phyloP scores from a whole-genome alignment of 2,113 vertebrate species.

The Pao palembangensis region DNA sequence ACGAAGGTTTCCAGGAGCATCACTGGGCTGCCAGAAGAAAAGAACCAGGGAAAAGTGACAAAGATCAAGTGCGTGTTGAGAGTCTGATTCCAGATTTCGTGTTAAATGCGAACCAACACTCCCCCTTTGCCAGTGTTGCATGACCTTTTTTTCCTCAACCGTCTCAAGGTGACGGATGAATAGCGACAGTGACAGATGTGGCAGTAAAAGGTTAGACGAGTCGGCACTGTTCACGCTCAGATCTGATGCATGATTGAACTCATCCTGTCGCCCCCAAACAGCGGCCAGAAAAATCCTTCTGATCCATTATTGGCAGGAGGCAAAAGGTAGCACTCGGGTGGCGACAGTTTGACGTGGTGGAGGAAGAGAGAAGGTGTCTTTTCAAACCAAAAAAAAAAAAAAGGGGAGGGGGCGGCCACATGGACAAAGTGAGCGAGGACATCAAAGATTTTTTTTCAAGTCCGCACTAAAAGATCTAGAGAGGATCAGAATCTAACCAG shows the following conservation, averaged over 20 bases:
- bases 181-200: slow-evolving; percentile 21
- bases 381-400: background rate
- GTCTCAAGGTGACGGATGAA: slow-evolving; percentile 21
- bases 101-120: slow-evolving; percentile 33
- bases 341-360: no score
- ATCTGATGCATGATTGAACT: slow-evolving; percentile 7
- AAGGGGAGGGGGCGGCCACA: background rate
- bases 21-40: slow-evolving; percentile 63
- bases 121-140: slow-evolving; percentile 17
- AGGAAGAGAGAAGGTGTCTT: slow-evolving; percentile 1
- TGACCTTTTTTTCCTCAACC: slow-evolving; percentile 29
- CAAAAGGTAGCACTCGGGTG: no score
- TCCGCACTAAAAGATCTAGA: slow-evolving; percentile 40
- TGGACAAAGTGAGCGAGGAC: slow-evolving; percentile 29
- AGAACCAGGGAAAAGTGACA: slow-evolving; percentile 51
- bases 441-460: slow-evolving; percentile 54
- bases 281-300: slow-evolving; percentile 20
- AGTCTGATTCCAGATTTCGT: slow-evolving; percentile 30
- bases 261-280: slow-evolving; percentile 24
- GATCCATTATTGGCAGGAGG: slow-evolving; percentile 4
- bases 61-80: slow-evolving; percentile 38
- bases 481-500: slow-evolving; percentile 40
- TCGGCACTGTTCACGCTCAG: background rate
- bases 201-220: slow-evolving; percentile 14
- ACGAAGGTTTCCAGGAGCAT: slow-evolving; percentile 70